Evolutionary conservation across 2,888 invertebrate genomes (phyloP).

Genomic region (Trissolcus japonicus): DNA sequence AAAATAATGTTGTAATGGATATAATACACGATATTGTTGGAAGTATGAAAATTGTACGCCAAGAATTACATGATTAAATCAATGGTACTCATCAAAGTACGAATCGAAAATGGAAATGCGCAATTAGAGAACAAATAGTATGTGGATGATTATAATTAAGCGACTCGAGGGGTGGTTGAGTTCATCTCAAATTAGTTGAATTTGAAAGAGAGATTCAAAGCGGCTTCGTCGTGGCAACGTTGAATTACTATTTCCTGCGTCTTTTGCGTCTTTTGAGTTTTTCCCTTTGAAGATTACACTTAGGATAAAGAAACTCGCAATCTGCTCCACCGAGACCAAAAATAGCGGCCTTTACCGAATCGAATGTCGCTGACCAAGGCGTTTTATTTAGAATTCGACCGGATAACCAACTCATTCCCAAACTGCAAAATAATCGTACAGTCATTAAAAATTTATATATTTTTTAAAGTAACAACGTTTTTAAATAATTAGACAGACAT

Average conservation of each 20-base stretch:
- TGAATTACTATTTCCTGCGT: slow-evolving; percentile 61
- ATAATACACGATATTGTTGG: too few relatives aligned
- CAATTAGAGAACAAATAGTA: slow-evolving; percentile 21
- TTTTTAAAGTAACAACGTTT: too few relatives aligned
- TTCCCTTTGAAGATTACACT: slow-evolving; percentile 77
- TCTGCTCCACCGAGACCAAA: slow-evolving; percentile 83
- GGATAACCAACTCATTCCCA: slow-evolving; percentile 86
- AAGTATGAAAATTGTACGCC: too few relatives aligned
- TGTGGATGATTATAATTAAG: slow-evolving; percentile 42
- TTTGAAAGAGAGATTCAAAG: slow-evolving; percentile 40
- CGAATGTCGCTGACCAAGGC: slow-evolving; percentile 78
- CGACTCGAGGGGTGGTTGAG: slow-evolving; percentile 25
- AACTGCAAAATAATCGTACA: slow-evolving; percentile 75
- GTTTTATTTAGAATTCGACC: slow-evolving; percentile 77
- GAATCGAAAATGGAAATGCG: slow-evolving; percentile 26
- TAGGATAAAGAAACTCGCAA: slow-evolving; percentile 80
- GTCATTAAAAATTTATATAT: slow-evolving; percentile 21
- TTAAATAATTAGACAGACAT: too few relatives aligned
- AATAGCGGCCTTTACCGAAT: slow-evolving; percentile 82
- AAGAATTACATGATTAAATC: not conserved
- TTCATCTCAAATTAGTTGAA: slow-evolving; percentile 43
- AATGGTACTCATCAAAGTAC: not conserved
- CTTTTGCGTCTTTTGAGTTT: slow-evolving; percentile 72
- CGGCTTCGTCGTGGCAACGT: slow-evolving; percentile 5
- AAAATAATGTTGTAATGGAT: too few relatives aligned